phyloP scores from a whole-genome alignment of 2,888 invertebrate species.

The Unio pictorum region DNA sequence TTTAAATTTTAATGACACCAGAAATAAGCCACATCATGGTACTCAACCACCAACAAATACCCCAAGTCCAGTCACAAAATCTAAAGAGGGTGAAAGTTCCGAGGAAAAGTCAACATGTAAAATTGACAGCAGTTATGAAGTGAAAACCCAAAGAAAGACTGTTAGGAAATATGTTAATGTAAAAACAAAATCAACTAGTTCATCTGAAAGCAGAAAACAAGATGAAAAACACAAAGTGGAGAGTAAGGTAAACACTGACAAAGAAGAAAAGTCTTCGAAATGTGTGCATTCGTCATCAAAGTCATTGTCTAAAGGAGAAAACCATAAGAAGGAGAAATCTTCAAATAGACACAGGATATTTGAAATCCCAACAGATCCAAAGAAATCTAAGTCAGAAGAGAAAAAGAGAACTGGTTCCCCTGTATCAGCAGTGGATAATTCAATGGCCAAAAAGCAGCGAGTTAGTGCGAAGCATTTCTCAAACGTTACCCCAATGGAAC shows the following conservation, averaged over 20 bases:
- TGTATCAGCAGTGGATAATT: background rate
- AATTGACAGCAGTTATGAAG: conserved; percentile 2
- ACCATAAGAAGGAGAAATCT: background rate
- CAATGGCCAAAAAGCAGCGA: background rate
- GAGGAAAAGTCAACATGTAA: background rate
- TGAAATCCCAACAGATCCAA: background rate
- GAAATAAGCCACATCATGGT: background rate
- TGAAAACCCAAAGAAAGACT: too few relatives aligned
- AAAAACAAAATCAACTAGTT: background rate
- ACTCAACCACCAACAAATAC: conserved; percentile 1
- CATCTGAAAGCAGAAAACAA: conserved; percentile 7
- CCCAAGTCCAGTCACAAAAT: background rate
- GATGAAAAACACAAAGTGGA: conserved; percentile 12
- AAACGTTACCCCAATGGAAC: conserved; percentile 26
- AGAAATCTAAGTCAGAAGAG: background rate
- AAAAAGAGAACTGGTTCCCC: background rate
- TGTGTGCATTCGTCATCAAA: conserved; percentile 5
- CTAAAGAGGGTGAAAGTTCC: background rate
- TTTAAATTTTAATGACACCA: background rate
- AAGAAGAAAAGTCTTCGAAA: conserved; percentile 7
- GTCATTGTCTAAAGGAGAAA: conserved; percentile 3
- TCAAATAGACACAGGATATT: conserved; percentile 2
- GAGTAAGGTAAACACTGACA: conserved; percentile 4
- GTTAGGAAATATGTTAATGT: too few relatives aligned
- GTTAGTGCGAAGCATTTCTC: conserved; percentile 10